Conservation (phyloP, 2,888 invertebrate genomes). For the Tiliacea aurago region DNA sequence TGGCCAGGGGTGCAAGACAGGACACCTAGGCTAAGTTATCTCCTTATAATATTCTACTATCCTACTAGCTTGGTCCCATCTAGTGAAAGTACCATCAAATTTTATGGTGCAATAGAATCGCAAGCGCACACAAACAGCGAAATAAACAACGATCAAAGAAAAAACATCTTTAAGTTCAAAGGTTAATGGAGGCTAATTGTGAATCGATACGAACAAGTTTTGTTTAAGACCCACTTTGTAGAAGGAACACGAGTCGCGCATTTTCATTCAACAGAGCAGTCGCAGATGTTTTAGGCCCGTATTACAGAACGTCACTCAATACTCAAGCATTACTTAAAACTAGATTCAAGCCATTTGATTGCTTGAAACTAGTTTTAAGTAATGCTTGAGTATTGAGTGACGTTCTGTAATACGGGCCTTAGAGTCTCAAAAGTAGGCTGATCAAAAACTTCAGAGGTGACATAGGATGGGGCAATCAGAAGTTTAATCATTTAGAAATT, state of each 20-base stretch:
- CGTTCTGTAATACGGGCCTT: too few species aligned
- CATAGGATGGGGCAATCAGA: not conserved
- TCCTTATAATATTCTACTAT: constrained; percentile 1
- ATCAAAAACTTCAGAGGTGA: constrained; percentile 11
- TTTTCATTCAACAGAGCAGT: constrained; percentile 35
- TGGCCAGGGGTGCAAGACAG: not conserved
- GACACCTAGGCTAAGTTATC: not conserved
- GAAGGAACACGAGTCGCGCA: constrained; percentile 28
- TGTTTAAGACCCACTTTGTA: constrained; percentile 46
- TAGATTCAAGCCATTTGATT: too few species aligned
- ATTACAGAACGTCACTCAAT: too few species aligned
- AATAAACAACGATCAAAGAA: constrained; percentile 39
- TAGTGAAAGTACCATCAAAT: constrained; percentile 58
- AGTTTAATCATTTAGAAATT: not conserved
- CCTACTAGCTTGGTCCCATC: constrained; percentile 11
- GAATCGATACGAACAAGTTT: constrained; percentile 58
- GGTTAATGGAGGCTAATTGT: constrained; percentile 64
- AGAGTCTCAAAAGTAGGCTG: not conserved
- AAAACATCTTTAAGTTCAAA: constrained; percentile 49
- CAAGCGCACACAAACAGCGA: constrained; percentile 35
- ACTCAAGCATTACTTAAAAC: too few species aligned
- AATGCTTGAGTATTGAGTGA: too few species aligned
- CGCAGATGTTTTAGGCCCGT: not conserved
- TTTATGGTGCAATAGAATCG: constrained; percentile 50
- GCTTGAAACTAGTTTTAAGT: too few species aligned